phyloP scores from a whole-genome alignment of 2,113 vertebrate species.

The Ranitomeya variabilis region DNA sequence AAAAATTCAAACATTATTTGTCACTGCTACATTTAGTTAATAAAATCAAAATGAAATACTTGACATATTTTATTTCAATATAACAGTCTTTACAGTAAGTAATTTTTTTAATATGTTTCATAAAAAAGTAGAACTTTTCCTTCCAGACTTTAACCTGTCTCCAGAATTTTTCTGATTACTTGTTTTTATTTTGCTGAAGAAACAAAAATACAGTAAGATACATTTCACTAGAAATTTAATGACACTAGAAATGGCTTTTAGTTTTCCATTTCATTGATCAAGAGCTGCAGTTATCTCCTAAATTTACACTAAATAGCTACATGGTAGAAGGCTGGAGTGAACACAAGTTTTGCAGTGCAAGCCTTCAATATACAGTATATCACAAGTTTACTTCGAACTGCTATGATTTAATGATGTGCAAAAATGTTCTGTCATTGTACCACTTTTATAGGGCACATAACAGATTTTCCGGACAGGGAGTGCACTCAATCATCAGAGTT shows the following conservation, averaged over 20 bases:
- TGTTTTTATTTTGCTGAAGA: slow-evolving; percentile 47
- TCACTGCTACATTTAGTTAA: background rate
- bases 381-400: slow-evolving; percentile 20
- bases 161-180: slow-evolving; percentile 19
- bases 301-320: slow-evolving; percentile 39
- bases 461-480: slow-evolving; percentile 16
- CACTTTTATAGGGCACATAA: slow-evolving; percentile 51
- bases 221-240: slow-evolving; percentile 27
- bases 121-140: background rate
- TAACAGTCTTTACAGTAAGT: background rate
- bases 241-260: slow-evolving; percentile 28
- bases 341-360: slow-evolving; percentile 37
- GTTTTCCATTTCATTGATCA: slow-evolving; percentile 45
- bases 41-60: background rate
- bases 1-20: background rate
- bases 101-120: background rate
- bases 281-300: slow-evolving; percentile 23
- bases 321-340: slow-evolving; percentile 11
- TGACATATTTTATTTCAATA: background rate
- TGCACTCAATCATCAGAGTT: slow-evolving; percentile 47
- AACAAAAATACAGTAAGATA: slow-evolving; percentile 6
- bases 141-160: background rate
- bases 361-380: slow-evolving; percentile 9
- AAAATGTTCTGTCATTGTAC: slow-evolving; percentile 53
- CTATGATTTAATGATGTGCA: slow-evolving; percentile 51